Conservation (phyloP, 23 tunicate species). For the Ascidia mentula region DNA sequence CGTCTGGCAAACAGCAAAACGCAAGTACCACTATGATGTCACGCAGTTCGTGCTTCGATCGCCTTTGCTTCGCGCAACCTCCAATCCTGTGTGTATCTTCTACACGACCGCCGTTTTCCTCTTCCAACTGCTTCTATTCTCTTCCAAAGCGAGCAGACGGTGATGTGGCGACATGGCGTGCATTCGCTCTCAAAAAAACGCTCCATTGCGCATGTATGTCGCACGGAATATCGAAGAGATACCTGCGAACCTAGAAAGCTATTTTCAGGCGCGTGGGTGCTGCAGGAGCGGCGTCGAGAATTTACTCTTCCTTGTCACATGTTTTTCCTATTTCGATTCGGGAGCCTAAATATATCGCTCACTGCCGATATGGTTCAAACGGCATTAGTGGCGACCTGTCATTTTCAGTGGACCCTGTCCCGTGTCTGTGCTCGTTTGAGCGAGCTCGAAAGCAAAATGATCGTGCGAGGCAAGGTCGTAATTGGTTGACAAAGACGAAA, state of each 20-base stretch:
- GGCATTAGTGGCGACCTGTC: background rate
- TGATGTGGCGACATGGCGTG: no score
- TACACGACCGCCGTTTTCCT: no score
- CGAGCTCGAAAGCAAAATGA: no score
- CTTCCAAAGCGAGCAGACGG: no score
- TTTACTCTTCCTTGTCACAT: background rate
- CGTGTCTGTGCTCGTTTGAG: background rate
- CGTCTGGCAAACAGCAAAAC: no score
- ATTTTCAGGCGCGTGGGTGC: slow-evolving; percentile 6
- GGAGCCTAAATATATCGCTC: background rate
- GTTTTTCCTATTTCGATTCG: background rate
- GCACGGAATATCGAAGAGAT: background rate
- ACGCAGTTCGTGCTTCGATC: background rate
- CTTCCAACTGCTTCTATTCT: no score
- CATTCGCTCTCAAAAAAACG: background rate
- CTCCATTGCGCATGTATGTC: background rate
- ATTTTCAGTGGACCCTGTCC: background rate
- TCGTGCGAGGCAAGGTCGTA: no score
- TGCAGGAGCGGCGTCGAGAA: slow-evolving; percentile 4
- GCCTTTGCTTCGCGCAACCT: background rate
- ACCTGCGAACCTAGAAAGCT: background rate
- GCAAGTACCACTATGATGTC: no score
- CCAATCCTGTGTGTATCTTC: background rate
- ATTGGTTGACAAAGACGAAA: no score
- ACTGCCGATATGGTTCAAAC: background rate